Percentiles rank a stretch among this genome's conserved stretches.
These are phyloP conservation scores for Drosophila suboccidentalis DNA, from an alignment of 2,888 invertebrate genomes.

Conservation along the genomic window DNA sequence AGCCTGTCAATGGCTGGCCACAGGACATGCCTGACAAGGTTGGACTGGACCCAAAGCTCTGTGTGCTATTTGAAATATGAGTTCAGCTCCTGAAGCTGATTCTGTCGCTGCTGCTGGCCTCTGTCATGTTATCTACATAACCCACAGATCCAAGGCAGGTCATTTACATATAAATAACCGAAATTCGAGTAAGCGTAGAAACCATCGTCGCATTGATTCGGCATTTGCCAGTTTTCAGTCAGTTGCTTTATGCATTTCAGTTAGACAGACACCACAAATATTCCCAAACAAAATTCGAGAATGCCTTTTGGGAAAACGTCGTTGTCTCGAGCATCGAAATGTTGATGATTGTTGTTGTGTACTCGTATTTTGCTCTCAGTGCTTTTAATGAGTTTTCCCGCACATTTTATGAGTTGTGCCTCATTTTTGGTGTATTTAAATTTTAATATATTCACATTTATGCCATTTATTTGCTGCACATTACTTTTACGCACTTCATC, in stretches of 20 bases:
- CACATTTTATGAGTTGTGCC: slow-evolving; percentile 43
- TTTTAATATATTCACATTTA: slow-evolving; percentile 57
- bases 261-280: slow-evolving; percentile 5
- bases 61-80: slow-evolving; percentile 66
- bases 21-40: slow-evolving; percentile 51
- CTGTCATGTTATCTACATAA: slow-evolving; percentile 38
- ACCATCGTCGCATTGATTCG: slow-evolving; percentile 61
- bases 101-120: slow-evolving; percentile 3
- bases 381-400: slow-evolving; percentile 56
- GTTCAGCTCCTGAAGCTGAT: slow-evolving; percentile 25
- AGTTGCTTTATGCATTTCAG: slow-evolving; percentile 27
- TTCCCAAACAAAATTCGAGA: slow-evolving; percentile 11
- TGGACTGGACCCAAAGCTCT: slow-evolving; percentile 42
- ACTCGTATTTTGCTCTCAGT: slow-evolving; percentile 24
- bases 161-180: slow-evolving; percentile 77
- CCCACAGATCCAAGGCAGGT: slow-evolving; percentile 16
- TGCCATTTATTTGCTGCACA: slow-evolving; percentile 52
- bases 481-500: slow-evolving; percentile 56
- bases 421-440: slow-evolving; percentile 49
- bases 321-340: slow-evolving; percentile 7
- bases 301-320: slow-evolving; percentile 50
- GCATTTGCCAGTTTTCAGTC: slow-evolving; percentile 64
- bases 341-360: background rate
- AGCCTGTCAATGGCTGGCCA: slow-evolving; percentile 59
- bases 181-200: slow-evolving; percentile 17